Percentiles rank a stretch among this genome's conserved stretches.
phyloP scores from a whole-genome alignment of 1,140 invertebrate species.

The Amphibalanus amphitrite region DNA sequence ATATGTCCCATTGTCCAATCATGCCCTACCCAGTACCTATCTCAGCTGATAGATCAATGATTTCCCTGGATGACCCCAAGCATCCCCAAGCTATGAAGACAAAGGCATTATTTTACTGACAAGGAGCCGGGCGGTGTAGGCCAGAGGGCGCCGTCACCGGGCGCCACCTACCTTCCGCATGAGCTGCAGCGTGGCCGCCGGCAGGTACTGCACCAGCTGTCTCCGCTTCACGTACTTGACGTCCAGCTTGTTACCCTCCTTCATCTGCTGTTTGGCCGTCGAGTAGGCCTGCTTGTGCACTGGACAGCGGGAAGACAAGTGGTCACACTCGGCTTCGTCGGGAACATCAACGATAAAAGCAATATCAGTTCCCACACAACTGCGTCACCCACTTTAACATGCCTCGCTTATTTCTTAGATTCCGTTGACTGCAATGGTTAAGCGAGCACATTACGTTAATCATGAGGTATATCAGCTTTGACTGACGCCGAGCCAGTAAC shows the following conservation, averaged over 20 bases:
- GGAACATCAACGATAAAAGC: neutral
- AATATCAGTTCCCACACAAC: neutral
- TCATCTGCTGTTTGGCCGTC: constrained; percentile 52
- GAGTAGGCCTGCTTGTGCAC: constrained; percentile 39
- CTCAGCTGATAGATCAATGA: no score
- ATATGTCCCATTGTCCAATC: no score
- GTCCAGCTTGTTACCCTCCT: constrained; percentile 82
- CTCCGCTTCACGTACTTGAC: constrained; percentile 37
- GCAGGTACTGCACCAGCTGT: constrained; percentile 21
- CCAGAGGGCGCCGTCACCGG: no score
- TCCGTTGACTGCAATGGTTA: no score
- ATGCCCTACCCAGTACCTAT: no score
- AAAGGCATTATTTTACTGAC: no score
- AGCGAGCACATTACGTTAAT: neutral
- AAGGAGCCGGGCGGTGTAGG: no score
- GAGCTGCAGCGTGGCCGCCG: constrained; percentile 4
- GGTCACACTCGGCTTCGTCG: neutral
- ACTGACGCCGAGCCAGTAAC: neutral
- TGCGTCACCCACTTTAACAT: neutral
- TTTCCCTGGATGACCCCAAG: no score
- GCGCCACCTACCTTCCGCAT: neutral
- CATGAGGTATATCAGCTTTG: neutral
- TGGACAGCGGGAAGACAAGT: constrained; percentile 25
- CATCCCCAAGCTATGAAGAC: no score
- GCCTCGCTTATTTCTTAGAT: no score